Percentiles rank a stretch among this genome's conserved stretches.
Conservation (phyloP, 2,797 vertebrate species). For the Enteromius mattozi region DNA sequence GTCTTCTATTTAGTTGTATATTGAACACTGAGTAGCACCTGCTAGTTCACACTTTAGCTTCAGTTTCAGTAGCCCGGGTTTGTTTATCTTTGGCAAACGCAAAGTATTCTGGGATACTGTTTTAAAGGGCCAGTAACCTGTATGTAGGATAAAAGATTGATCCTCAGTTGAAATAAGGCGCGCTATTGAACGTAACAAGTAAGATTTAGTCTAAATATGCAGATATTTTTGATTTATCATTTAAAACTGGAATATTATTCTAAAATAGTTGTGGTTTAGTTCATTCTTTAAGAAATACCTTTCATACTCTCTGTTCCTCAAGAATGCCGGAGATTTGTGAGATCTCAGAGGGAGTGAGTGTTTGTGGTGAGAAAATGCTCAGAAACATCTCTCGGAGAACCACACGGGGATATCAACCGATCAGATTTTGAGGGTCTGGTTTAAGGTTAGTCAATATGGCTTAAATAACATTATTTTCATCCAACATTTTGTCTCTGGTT, state of each 20-base stretch:
- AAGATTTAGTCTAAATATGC: background rate
- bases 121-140: slow-evolving; percentile 49
- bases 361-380: background rate
- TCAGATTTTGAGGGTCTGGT: background rate
- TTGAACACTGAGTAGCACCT: background rate
- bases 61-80: background rate
- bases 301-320: background rate
- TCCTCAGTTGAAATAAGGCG: background rate
- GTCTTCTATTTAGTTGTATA: background rate
- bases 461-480: background rate
- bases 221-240: background rate
- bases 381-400: background rate
- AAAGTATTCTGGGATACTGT: slow-evolving; percentile 39
- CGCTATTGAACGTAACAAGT: too few relatives aligned
- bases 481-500: background rate
- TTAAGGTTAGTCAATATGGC: background rate
- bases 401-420: background rate
- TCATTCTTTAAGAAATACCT: slow-evolving; percentile 3
- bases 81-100: slow-evolving; percentile 13
- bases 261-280: slow-evolving; percentile 1
- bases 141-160: background rate
- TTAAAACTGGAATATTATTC: background rate
- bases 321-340: background rate
- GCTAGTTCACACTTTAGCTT: background rate
- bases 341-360: background rate